Evolutionary conservation across 2,888 invertebrate species (phyloP), one percentile per base, ranked within the genome.

Genomic region (Archaeoteleia sp.): DNA sequence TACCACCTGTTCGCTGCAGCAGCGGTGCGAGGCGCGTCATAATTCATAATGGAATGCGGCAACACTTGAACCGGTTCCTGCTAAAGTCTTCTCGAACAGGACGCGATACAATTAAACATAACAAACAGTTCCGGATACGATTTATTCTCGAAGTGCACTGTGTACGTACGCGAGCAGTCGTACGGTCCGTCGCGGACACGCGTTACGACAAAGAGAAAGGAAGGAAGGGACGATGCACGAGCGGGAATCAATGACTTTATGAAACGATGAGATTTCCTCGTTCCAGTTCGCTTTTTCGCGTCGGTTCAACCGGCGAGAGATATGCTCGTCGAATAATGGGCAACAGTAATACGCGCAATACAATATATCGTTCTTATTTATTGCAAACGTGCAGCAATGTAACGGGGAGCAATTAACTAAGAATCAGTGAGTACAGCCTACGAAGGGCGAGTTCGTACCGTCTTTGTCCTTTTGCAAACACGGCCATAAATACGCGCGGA

Each of bases 351-450:
- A 58, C 62, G 49, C 62, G 48, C 58, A 51, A 58, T 67, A 62
- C 73, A 67, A 73, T 71, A 70, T 70, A 71, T 73, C 70, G 66
- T 57, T 54, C 62, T 71, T 68, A 68, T 73, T 73, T 70, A 71
- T 73, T 62, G 68, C 61, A 34, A 42, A 53, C 66, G 58, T 60
- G 55, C 55, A 60, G 32, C 67, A 62, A 58, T 42, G 62, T 70
- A 74, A 74, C 74, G 69, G 69, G 9, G 37, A 55, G 69, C 69
- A 69, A 72, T 72, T 72, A 72, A 71, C 67, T 61, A 40, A 54
- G 60, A 67, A 67, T 55, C 46, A 62, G 35, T 45, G 54, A 61
- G 61, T 53, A 45, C 55, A 45, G 42, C 45, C 45, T 39, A 25
- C 65, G 46, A 65, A 60, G 63, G 69, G 63, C 46, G 60, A 51